Base-by-base conservation (phyloP, 2,797 vertebrate species). In the Ataeniobius toweri region DNA sequence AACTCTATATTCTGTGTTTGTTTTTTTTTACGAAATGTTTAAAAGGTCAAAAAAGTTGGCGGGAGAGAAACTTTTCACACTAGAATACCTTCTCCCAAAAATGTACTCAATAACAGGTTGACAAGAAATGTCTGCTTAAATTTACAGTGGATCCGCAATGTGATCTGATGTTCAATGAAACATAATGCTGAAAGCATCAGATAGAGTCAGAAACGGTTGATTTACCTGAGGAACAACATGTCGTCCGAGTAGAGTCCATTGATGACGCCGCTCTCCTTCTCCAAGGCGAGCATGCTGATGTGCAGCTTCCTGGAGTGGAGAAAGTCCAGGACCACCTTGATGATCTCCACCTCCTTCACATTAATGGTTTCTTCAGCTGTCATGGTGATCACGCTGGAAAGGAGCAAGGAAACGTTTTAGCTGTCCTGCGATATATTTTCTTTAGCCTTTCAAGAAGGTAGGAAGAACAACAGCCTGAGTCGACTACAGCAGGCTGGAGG, bases 291-390 rank as follows among this genome's bases (percentile, higher is more conserved):
- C 98, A 99, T 99, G 88, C 98, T 99, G 89, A 99, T 99, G 91
- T 99, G 98, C 91, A 99, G 91, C 93, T 98, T 99, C 88, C 97
- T 96, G 74, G 98, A 96, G 94, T 98, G 96, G 80, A 99, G 95
- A 86, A 99, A 99, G 92, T 99, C 98, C 89, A 99, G 91, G 91
- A 99, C 96, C 86, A 97, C 94, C 92, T 99, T 99, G 89, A 99
- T 98, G 91, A 99, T 98, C 96, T 99, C 98, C 92, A 97, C 98
- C 93, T 99, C 98, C 95, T 99, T 99, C 87, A 99, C 96, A 75
- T 99, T 99, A 80, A 99, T 97, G 71, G 97, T 99, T 95, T 99
- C 98, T 95, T 99, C 98, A 80, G 97, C 97, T 75, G 98, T 99
- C 98, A 99, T 99, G 93, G 91, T 96, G 96, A 94, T 86, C 83